Base-by-base conservation (phyloP, 1,140 invertebrate species). In the Hormaphis cornu region DNA sequence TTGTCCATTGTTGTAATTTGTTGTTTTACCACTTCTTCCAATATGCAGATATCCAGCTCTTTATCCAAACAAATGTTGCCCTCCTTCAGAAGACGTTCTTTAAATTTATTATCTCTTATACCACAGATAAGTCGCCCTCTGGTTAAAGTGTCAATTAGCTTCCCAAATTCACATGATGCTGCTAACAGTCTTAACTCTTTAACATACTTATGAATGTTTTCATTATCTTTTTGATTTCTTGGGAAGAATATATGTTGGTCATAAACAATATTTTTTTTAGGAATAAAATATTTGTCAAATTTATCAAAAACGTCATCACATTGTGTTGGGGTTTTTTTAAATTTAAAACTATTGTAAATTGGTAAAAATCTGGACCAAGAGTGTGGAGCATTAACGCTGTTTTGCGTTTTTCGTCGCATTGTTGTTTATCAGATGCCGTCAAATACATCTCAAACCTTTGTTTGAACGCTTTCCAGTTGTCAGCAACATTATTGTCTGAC, bases 101-200 rank as follows among this genome's bases (percentile, higher is more conserved):
- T 73, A 10, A 74, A 66, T 61, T 72, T 72, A 0, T 28, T 46
- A 58, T 77, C 73, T 10, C 26, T 30, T n/a, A 76, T 63, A 10
- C 77, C 76, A 4, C 78, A 75, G 1, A 79, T 75, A 24, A 80
- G 76, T 42, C 74, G 70, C 58, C 78, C 78, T 35, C 77, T 42
- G 26, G 79, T 78, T 42, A 79, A 58, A 48, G 76, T 73, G 16
- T 79, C 76, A 30, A 74, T 69, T 8, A 79, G 63, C 3, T 46
- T 69, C 16, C 73, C 75, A 72, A 75, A 80, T 0, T 77, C 73
- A 70, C 79, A 79, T 42, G 75, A 63, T 50, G 77, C 74, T 20
- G 75, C 75, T 20, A 78, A 53, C 2, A 71, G 69, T 70, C 79
- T 76, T 28, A 79, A 69, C 10, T 73, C 59, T 14, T 76, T 78